Base-by-base conservation (phyloP, 2,797 vertebrate genomes). In the Eulemur coronatus region DNA sequence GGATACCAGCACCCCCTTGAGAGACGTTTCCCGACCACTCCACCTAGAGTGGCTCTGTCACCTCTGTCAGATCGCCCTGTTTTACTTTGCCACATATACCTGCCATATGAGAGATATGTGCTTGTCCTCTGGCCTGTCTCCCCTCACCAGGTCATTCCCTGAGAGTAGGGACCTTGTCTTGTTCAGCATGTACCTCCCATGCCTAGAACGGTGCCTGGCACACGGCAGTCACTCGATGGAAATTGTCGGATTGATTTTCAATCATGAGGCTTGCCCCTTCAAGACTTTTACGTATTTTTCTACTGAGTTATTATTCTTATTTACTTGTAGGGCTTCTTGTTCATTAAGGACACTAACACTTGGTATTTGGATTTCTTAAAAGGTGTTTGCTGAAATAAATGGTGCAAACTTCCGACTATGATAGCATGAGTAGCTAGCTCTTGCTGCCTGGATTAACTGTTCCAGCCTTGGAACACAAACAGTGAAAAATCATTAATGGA, bases 71-170 rank as follows among this genome's bases (percentile, higher is more conserved):
- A 6, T 43, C 38, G 2, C 28, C 20, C 4, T 8, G 5, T 52
- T 73, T 76, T n/a, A 48, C 38, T 52, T 55, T 1, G 24, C 63
- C 6, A 2, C 2, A 0, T 2, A 17, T 8, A 13, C 24, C 59
- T 79, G 43, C 50, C 22, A 6, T 4, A 3, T 2, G 41, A 35
- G 18, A 46, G 9, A 18, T 0, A 2, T 0, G 7, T 18, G 24
- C n/a, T 70, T 57, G 13, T 67, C 63, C 73, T 33, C 67, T 70
- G 26, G 24, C 41, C 38, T 24, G 1, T 14, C 13, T 55, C 8
- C 14, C 28, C 59, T 63, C 18, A 0, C 35, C 4, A 11, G 35
- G 13, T 52, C 30, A 24, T 50, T 78, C 48, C 81, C n/a, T 0
- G 33, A 55, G 7, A 15, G 33, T 26, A 9, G 78, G 35, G 46